phyloP scores from a whole-genome alignment of 2,797 vertebrate species.

The Hoplostethus atlanticus region DNA sequence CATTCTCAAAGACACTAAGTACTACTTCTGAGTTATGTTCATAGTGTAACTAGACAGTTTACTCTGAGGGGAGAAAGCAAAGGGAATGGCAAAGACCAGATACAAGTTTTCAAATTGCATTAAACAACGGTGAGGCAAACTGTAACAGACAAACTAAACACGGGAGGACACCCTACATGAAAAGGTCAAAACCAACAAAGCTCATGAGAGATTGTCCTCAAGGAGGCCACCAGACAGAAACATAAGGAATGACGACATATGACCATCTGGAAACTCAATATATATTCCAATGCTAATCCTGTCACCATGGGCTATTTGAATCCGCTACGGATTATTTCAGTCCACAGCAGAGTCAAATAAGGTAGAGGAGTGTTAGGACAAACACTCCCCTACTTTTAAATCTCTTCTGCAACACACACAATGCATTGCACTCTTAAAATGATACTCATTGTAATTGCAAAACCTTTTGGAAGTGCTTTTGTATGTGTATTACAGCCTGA shows the following conservation, averaged over 20 bases:
- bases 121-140: conserved; percentile 6
- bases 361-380: conserved; percentile 13
- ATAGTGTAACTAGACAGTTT: neutral
- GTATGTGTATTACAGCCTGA: conserved; percentile 36
- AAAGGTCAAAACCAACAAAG: conserved; percentile 5
- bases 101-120: conserved; percentile 12
- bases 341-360: too few species aligned
- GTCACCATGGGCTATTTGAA: conserved; percentile 45
- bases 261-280: conserved; percentile 45
- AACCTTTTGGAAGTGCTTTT: conserved; percentile 43
- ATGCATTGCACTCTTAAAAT: conserved; percentile 54
- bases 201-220: conserved; percentile 13
- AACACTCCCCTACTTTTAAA: conserved; percentile 32
- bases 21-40: neutral
- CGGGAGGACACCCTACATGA: neutral
- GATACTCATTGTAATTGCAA: conserved; percentile 42
- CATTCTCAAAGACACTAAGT: conserved; percentile 11
- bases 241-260: conserved; percentile 17
- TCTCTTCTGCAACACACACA: conserved; percentile 33
- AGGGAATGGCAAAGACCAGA: neutral
- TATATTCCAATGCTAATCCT: conserved; percentile 33
- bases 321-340: conserved; percentile 52
- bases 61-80: neutral
- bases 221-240: conserved; percentile 16
- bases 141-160: conserved; percentile 6